phyloP scores from a whole-genome alignment of 2,113 vertebrate genomes.

The Oreochromis aureus region DNA sequence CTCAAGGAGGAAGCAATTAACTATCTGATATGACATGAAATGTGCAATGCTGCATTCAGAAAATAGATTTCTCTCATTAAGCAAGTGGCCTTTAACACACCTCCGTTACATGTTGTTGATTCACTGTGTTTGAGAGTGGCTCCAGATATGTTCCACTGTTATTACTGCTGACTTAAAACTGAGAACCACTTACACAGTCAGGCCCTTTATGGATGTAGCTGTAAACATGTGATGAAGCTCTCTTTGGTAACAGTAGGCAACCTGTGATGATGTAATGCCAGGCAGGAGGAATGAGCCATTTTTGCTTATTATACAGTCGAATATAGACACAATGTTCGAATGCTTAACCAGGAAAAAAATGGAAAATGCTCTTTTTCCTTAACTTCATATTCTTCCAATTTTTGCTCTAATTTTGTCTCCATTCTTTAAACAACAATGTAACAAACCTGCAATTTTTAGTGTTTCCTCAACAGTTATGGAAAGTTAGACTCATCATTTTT shows the following conservation, averaged over 20 bases:
- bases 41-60: not conserved
- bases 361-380: not conserved
- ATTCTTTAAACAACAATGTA: not conserved
- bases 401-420: not conserved
- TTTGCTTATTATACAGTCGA: not conserved
- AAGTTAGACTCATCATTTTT: not conserved
- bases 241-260: not conserved
- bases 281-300: not conserved
- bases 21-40: not conserved
- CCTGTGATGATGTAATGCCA: fast-evolving
- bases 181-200: not conserved
- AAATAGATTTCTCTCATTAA: not conserved
- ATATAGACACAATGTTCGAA: not conserved
- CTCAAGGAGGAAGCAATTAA: not conserved
- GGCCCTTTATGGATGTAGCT: not conserved
- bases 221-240: not conserved
- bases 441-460: not conserved
- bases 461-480: not conserved
- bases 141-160: not conserved
- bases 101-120: not conserved
- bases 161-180: not conserved
- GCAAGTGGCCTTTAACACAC: not conserved
- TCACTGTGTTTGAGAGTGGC: not conserved
- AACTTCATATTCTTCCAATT: not conserved
- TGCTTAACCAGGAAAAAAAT: not conserved